These are phyloP conservation scores for Eudasyphora cyanicolor DNA, from an alignment of 2,888 invertebrate species.

Conservation along the genomic window DNA sequence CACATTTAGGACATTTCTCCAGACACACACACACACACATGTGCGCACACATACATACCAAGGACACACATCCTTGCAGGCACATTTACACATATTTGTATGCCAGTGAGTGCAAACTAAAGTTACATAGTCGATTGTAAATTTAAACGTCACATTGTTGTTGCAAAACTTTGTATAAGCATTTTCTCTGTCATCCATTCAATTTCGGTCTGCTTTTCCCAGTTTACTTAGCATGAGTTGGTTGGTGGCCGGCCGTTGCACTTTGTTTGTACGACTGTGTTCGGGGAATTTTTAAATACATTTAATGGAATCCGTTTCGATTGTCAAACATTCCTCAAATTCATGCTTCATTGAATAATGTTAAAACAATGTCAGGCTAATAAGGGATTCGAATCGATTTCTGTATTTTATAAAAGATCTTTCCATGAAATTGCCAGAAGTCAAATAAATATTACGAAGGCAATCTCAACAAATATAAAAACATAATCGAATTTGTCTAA, in stretches of 20 bases:
- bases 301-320: conserved; percentile 26
- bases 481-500: too few species aligned
- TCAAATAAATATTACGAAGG: too few species aligned
- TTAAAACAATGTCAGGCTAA: not conserved
- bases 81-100: not conserved
- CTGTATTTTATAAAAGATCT: not conserved
- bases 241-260: too few species aligned
- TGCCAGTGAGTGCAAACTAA: not conserved
- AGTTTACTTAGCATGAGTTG: not conserved
- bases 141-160: conserved; percentile 55
- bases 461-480: too few species aligned
- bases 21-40: conserved; percentile 27
- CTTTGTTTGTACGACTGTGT: not conserved
- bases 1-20: too few species aligned
- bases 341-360: not conserved
- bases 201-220: not conserved
- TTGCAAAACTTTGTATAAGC: conserved; percentile 49
- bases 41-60: conserved; percentile 18
- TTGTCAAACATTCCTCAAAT: not conserved
- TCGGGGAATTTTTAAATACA: not conserved
- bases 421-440: too few species aligned
- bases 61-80: conserved; percentile 8
- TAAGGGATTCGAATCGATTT: not conserved
- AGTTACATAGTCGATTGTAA: conserved; percentile 48
- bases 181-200: conserved; percentile 46